Conservation (phyloP, 2,797 vertebrate species). For the Clarias laeviceps region DNA sequence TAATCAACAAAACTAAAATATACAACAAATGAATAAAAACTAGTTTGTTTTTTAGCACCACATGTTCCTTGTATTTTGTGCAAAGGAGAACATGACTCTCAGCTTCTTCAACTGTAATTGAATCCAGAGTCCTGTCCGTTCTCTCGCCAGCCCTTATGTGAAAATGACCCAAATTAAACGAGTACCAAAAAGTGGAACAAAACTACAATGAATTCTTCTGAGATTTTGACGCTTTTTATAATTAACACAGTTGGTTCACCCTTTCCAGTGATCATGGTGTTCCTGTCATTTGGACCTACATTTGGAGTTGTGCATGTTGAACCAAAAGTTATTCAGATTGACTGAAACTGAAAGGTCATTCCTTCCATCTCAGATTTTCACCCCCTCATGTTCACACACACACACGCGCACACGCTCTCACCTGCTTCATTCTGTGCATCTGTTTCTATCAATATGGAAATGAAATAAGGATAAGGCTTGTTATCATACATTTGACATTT, state of each 20-base stretch:
- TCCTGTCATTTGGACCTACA: not conserved
- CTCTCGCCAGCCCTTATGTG: not conserved
- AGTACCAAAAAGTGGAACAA: constrained; percentile 2
- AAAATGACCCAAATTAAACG: constrained; percentile 10
- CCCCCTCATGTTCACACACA: not conserved
- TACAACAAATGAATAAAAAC: not conserved
- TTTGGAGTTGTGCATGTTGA: not conserved
- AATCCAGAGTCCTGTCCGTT: not conserved
- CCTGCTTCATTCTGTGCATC: not conserved
- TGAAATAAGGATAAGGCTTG: not conserved
- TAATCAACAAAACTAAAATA: not conserved
- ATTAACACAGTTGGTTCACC: not conserved
- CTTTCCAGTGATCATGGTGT: not conserved
- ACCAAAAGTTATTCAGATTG: not conserved
- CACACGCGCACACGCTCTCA: not conserved
- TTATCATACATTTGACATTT: constrained; percentile 1
- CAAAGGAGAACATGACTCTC: not conserved
- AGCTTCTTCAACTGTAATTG: not conserved
- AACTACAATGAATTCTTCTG: not conserved
- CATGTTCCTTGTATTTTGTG: not conserved
- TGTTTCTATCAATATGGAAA: not conserved
- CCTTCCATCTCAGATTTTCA: not conserved
- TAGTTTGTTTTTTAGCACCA: not conserved
- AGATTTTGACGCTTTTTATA: not conserved
- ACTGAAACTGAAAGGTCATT: not conserved